A percentile compares a stretch with the other conserved stretches of the same genome.
Evolutionary conservation across 1,140 invertebrate genomes (phyloP).

Genomic region (Colletes gigas): DNA sequence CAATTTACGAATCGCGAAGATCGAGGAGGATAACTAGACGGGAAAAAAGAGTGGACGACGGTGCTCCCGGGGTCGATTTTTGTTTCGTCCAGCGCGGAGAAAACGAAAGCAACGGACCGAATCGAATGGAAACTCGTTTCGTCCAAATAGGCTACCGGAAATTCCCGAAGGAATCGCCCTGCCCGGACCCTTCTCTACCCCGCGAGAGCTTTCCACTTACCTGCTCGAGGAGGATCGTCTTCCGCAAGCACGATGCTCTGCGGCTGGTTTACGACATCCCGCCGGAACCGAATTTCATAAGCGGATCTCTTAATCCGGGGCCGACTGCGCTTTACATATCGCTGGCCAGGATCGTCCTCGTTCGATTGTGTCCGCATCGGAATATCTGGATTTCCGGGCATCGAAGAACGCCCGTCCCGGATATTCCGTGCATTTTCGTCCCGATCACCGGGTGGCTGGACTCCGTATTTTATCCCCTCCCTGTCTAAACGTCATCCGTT

Average conservation of each 20-base stretch:
- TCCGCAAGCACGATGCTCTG: conserved; percentile 22
- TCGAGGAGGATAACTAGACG: conserved; percentile 15
- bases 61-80: conserved; percentile 23
- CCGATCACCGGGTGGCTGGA: too few relatives aligned
- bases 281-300: conserved; percentile 58
- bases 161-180: conserved; percentile 67
- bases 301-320: conserved; percentile 60
- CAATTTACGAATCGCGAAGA: too few relatives aligned
- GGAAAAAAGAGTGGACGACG: conserved; percentile 26
- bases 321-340: conserved; percentile 43
- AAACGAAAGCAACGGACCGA: conserved; percentile 58
- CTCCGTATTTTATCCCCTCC: too few relatives aligned
- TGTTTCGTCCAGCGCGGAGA: conserved; percentile 45
- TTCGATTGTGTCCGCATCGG: conserved; percentile 12
- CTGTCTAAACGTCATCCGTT: too few relatives aligned
- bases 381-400: conserved; percentile 36
- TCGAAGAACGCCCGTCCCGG: conserved; percentile 7
- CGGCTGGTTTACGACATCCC: conserved; percentile 27
- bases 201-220: conserved; percentile 59
- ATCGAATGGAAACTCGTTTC: conserved; percentile 72
- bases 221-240: conserved; percentile 40
- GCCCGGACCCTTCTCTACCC: conserved; percentile 37
- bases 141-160: conserved; percentile 66
- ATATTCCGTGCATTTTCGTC: background rate
- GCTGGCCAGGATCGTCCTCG: background rate